Percentiles rank a stretch among this genome's conserved stretches.
These are phyloP conservation scores for Drosophila histrio DNA, from an alignment of 2,888 invertebrate species.

Conservation along the genomic window DNA sequence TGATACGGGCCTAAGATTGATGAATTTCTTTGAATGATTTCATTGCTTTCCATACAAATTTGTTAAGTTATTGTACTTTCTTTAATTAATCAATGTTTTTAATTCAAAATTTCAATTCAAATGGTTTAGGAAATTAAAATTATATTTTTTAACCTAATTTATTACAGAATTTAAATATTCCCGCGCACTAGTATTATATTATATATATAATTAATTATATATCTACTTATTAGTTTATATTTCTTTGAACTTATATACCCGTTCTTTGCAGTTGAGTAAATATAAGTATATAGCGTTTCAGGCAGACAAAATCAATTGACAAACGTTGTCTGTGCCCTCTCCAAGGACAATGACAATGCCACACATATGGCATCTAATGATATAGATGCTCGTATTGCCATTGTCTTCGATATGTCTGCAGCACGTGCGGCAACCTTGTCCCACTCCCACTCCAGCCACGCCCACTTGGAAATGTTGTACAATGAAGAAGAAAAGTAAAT, in stretches of 20 bases:
- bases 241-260: not conserved
- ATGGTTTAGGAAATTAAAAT: too few species aligned
- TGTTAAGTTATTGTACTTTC: too few species aligned
- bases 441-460: not conserved
- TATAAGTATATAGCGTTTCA: not conserved
- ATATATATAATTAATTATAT: too few species aligned
- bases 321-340: not conserved
- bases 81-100: too few species aligned
- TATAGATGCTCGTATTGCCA: slow-evolving; percentile 38
- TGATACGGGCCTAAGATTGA: not conserved
- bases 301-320: slow-evolving; percentile 49
- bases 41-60: too few species aligned
- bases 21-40: not conserved
- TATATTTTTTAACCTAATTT: too few species aligned
- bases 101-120: too few species aligned
- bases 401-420: slow-evolving; percentile 57
- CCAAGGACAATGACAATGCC: slow-evolving; percentile 9
- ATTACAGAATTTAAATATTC: too few species aligned
- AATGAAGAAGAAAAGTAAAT: slow-evolving; percentile 14
- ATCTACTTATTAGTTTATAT: too few species aligned
- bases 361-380: slow-evolving; percentile 48
- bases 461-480: slow-evolving; percentile 1
- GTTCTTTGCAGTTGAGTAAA: not conserved
- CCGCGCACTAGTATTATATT: too few species aligned
- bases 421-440: slow-evolving; percentile 43